Conservation (phyloP, 2,797 vertebrate genomes). For the Cheirogaleus major region DNA sequence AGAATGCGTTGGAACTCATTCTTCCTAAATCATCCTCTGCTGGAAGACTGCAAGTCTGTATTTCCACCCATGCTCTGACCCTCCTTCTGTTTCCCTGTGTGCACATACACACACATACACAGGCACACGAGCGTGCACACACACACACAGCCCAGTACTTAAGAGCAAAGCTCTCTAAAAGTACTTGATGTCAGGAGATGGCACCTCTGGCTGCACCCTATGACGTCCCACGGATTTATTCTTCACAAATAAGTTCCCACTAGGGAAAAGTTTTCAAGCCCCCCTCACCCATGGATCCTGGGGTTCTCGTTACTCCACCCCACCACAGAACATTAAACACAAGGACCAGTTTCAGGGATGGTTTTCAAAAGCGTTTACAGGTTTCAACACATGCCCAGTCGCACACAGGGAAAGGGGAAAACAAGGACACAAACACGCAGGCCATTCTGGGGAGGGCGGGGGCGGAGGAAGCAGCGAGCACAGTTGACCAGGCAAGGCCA, state of each 20-base stretch:
- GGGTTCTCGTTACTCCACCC: neutral
- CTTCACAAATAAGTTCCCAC: neutral
- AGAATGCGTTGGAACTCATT: neutral
- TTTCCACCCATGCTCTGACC: neutral
- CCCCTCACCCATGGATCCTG: neutral
- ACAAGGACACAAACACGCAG: slow-evolving; percentile 65
- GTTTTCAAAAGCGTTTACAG: slow-evolving; percentile 64
- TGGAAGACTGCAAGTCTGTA: neutral
- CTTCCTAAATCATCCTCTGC: slow-evolving; percentile 36
- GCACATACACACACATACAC: too few species aligned
- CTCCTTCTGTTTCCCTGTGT: neutral
- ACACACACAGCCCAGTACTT: neutral
- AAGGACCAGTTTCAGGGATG: slow-evolving; percentile 70
- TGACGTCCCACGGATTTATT: neutral
- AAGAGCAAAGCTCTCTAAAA: neutral
- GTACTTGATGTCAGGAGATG: neutral
- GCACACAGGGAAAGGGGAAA: slow-evolving; percentile 28
- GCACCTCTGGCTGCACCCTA: neutral
- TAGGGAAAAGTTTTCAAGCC: neutral
- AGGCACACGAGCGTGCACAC: neutral
- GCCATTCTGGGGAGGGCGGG: neutral
- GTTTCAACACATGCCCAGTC: slow-evolving; percentile 34
- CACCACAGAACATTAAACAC: slow-evolving; percentile 62
- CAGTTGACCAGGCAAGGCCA: slow-evolving; percentile 90
- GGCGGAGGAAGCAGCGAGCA: slow-evolving; percentile 79